Evolutionary conservation across 2,797 vertebrate species (phyloP), one percentile per base, ranked within the genome.

Genomic region (Megalops cyprinoides): DNA sequence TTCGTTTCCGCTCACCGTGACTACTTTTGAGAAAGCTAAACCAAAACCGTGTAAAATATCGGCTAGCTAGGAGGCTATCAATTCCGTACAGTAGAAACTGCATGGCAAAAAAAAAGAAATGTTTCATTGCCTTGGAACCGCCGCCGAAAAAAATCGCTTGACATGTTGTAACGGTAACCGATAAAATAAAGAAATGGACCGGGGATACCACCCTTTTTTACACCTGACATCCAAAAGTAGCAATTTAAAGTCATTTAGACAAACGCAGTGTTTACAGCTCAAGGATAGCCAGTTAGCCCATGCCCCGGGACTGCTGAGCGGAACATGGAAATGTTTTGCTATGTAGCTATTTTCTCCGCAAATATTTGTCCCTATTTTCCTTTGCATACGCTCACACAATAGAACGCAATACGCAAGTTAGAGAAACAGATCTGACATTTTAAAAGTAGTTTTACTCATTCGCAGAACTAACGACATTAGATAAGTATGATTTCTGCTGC

Each of bases 41-140:
- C 31, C 14, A 1, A 37, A 37, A 31, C 31, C 8, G 34, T 56
- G n/a, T n/a, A n/a, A n/a, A n/a, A n/a, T 18, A 20, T 20, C 15
- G 34, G 14, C 60, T 20, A 15, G 39, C 39, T 4, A 37, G 65
- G 2, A 34, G 18, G 34, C 31, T 69, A 12, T 39, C 23, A 31
- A 15, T 4, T 37, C 34, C 31, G 15, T 34, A 31, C 31, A 15
- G 31, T 34, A 31, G 60, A 65, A 65, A 39, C 18, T 69, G 8
- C 31, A 37, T 37, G 31, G 14, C 28, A 10, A n/a, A 12, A 10
- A n/a, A 12, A 7, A 37, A 69, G 7, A 15, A 39, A 42, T 62
- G 60, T 39, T 69, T 39, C 65, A 42, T 34, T 69, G 34, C 34
- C 65, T 37, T 23, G 65, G 65, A 69, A 69, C 37, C 65, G n/a